Conservation (phyloP, 2,797 vertebrate genomes). For the Enteromius mattozi region DNA sequence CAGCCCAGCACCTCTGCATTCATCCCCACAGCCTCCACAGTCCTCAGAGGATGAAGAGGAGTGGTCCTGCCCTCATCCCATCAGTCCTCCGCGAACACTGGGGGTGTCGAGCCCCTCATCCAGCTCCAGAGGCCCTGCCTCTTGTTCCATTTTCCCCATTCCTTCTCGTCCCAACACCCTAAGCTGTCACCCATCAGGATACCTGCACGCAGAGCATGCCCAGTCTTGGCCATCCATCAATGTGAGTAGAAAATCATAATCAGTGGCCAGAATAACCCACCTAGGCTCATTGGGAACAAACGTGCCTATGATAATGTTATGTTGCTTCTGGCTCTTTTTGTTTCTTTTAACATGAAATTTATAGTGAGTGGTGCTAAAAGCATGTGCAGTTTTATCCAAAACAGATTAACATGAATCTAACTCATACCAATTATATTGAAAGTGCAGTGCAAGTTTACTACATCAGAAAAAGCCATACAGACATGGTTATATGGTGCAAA, state of each 20-base stretch:
- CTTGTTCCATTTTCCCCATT: conserved; percentile 90
- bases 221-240: conserved; percentile 99
- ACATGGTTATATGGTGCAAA: background rate
- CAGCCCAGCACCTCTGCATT: conserved; percentile 78
- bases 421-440: background rate
- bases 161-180: conserved; percentile 81
- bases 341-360: background rate
- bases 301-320: background rate
- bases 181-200: conserved; percentile 84
- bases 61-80: conserved; percentile 90
- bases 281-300: conserved; percentile 4
- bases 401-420: background rate
- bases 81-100: conserved; percentile 82
- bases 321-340: background rate
- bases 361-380: background rate
- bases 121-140: conserved; percentile 88
- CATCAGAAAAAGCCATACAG: background rate
- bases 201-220: conserved; percentile 90
- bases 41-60: conserved; percentile 95
- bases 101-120: conserved; percentile 75
- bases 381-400: background rate
- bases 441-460: background rate
- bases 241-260: conserved; percentile 76
- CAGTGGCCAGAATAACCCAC: background rate
- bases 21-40: conserved; percentile 75